Conservation (phyloP, 2,113 vertebrate genomes). For the Pampusana beccarii region DNA sequence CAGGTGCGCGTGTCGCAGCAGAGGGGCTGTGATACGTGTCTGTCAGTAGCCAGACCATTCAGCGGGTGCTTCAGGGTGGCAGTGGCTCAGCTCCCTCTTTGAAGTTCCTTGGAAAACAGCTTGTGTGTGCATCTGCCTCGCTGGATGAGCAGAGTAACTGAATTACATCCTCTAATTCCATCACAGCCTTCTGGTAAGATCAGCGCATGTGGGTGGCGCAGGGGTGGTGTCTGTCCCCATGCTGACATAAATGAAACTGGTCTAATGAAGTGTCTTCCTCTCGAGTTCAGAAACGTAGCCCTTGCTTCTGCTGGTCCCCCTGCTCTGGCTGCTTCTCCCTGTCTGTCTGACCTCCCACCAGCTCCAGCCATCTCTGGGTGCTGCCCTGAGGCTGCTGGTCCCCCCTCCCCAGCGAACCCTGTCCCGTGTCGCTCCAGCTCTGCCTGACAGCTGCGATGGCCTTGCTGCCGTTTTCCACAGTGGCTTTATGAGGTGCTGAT, state of each 20-base stretch:
- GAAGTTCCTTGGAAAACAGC: neutral
- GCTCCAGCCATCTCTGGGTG: accelerated
- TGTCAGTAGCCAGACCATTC: neutral
- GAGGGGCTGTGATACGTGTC: neutral
- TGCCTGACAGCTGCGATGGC: neutral
- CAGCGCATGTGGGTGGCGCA: neutral
- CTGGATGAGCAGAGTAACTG: neutral
- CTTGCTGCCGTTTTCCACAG: neutral
- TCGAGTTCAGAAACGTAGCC: neutral
- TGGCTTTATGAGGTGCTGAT: neutral
- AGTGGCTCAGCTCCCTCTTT: neutral
- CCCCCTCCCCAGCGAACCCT: neutral
- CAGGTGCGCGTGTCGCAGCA: neutral
- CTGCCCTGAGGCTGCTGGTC: neutral
- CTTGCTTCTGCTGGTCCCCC: neutral
- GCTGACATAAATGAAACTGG: neutral
- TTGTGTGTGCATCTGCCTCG: neutral
- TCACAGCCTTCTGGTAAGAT: neutral
- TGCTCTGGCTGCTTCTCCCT: neutral
- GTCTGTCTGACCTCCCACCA: neutral
- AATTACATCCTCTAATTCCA: slow-evolving; percentile 11
- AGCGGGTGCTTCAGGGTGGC: neutral
- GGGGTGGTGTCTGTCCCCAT: neutral
- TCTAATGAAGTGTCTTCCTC: neutral
- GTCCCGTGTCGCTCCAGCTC: accelerated